These are phyloP conservation scores for Austrolebias charrua DNA, from an alignment of 2,797 vertebrate genomes.

Conservation along the genomic window DNA sequence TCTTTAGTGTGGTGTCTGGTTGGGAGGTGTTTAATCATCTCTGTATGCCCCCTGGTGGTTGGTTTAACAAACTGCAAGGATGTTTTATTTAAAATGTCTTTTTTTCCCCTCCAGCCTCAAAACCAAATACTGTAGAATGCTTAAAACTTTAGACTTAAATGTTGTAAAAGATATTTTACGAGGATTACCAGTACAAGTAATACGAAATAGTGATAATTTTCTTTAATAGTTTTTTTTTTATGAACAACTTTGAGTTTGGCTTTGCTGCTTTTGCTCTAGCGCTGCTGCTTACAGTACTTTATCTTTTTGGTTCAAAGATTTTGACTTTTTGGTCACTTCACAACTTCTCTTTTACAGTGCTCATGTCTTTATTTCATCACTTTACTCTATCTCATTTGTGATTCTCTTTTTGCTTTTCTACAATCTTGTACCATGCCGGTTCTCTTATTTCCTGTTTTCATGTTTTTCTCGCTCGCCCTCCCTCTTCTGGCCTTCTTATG, in stretches of 20 bases:
- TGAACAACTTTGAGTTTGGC: slow-evolving; percentile 4
- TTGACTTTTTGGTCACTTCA: not conserved
- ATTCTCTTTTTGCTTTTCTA: not conserved
- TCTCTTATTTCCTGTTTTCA: not conserved
- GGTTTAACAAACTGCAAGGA: slow-evolving; percentile 34
- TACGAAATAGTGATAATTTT: not conserved
- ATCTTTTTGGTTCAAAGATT: not conserved
- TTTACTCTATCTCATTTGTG: not conserved
- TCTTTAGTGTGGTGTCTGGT: not conserved
- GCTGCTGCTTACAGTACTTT: slow-evolving; percentile 11
- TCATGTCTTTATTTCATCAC: not conserved
- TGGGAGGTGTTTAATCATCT: slow-evolving; percentile 9
- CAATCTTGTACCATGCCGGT: not conserved
- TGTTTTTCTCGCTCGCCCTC: slow-evolving; percentile 3
- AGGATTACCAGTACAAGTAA: not conserved
- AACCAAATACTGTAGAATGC: not conserved
- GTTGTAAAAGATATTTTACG: not conserved
- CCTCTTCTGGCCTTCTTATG: slow-evolving; percentile 7
- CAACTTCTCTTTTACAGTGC: not conserved
- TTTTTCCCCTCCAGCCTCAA: not conserved
- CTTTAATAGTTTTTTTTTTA: not conserved
- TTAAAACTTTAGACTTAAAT: not conserved
- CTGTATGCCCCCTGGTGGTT: slow-evolving; percentile 59
- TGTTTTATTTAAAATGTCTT: not conserved
- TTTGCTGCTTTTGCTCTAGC: slow-evolving; percentile 39